phyloP scores from a whole-genome alignment of 2,113 vertebrate species.

The Xenopus laevis region DNA sequence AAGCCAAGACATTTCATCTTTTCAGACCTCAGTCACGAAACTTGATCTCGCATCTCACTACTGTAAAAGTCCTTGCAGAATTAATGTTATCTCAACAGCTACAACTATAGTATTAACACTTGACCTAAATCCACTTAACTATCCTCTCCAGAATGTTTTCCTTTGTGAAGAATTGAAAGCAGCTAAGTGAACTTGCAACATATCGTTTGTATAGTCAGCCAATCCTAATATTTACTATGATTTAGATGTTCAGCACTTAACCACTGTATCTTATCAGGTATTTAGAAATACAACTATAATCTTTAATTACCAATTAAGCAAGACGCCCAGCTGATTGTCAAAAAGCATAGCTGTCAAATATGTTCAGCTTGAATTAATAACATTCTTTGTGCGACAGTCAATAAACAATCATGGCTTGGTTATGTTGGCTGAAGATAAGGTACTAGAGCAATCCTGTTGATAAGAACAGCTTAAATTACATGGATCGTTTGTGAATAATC shows the following conservation, averaged over 20 bases:
- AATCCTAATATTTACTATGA: constrained; percentile 19
- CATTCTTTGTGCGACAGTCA: too few species aligned
- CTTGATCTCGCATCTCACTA: constrained; percentile 11
- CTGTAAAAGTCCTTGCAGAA: constrained; percentile 17
- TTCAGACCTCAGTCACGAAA: constrained; percentile 11
- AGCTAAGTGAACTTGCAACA: constrained; percentile 11
- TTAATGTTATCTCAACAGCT: constrained; percentile 34
- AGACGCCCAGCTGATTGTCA: constrained; percentile 11
- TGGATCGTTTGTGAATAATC: too few species aligned
- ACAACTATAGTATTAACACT: constrained; percentile 38
- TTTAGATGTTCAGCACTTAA: constrained; percentile 8
- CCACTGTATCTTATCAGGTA: not conserved
- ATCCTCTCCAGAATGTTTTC: constrained; percentile 15
- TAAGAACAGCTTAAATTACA: too few species aligned
- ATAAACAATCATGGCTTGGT: too few species aligned
- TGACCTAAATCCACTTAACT: constrained; percentile 29
- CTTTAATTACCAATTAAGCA: constrained; percentile 18
- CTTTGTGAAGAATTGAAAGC: constrained; percentile 20
- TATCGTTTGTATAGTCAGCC: constrained; percentile 13
- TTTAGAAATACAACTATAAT: constrained; percentile 19
- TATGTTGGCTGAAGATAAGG: too few species aligned
- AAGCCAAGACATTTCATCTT: constrained; percentile 9
- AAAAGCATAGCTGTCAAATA: constrained; percentile 10
- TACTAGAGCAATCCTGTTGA: too few species aligned
- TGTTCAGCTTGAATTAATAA: not conserved